Evolutionary conservation across 2,888 invertebrate species (phyloP), one percentile per base, ranked within the genome.

Genomic region (Noctua janthina): DNA sequence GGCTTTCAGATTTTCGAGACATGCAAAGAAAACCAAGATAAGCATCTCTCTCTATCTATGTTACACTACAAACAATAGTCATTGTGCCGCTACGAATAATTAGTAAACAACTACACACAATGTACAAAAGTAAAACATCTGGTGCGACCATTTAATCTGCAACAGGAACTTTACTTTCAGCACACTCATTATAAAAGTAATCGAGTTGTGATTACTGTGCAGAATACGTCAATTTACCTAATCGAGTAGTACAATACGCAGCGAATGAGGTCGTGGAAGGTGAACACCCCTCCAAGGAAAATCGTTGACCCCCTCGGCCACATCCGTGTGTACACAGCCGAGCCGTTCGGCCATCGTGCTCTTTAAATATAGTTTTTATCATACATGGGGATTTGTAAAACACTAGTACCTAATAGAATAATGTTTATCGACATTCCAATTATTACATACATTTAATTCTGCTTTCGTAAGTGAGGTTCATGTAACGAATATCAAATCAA

Each of bases 211-310:
- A 84, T 82, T 84, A 78, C 76, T 70, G 72, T 72, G 75, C 78
- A 83, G 69, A 85, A 82, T 85, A 81, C 84, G 82, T 85, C 85
- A 89, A 88, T 89, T 87, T 87, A 88, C 87, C 84, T 89, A 85
- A 89, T 91, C 88, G 89, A 87, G 89, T 89, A 92, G 91, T 91
- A 93, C 89, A 93, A 87, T 88, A 86, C 84, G 56, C 64, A 74
- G 78, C 76, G 83, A 89, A 93, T 94, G 93, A 95, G 95, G 95
- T 95, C 94, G 94, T 86, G 89, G 87, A 94, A 96, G 96, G 95
- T 96, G 96, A 96, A 96, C 95, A 96, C 92, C 95, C 96, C 94
- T 90, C 92, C 96, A 96, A 96, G 96, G 96, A 96, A 94, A 96
- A 95, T 92, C 96, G 91, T 96, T 97, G 96, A 96, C 96, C 96